Evolutionary conservation across 2,888 invertebrate genomes (phyloP).

Genomic region (Phaedon cochleariae): DNA sequence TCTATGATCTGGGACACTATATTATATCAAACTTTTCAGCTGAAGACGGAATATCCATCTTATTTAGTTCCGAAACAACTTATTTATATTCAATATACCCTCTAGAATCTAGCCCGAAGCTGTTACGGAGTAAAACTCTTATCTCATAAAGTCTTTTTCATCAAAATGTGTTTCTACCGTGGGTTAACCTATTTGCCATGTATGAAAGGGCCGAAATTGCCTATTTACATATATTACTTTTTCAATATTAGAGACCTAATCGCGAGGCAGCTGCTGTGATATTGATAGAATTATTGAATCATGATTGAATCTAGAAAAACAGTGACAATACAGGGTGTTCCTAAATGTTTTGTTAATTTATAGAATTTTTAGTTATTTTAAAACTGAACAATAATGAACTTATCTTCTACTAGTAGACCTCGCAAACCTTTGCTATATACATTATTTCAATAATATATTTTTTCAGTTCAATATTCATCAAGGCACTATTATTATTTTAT

Average conservation of each 20-base stretch:
- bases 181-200: conserved; percentile 17
- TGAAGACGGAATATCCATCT: too few species aligned
- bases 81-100: background rate
- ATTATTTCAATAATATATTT: too few species aligned
- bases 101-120: background rate
- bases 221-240: conserved; percentile 18
- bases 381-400: too few species aligned
- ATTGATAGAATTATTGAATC: background rate
- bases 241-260: conserved; percentile 7
- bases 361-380: too few species aligned
- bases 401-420: too few species aligned
- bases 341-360: too few species aligned
- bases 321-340: too few species aligned
- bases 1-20: too few species aligned
- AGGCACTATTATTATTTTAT: too few species aligned
- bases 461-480: too few species aligned
- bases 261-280: background rate
- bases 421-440: too few species aligned
- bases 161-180: conserved; percentile 12
- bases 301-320: background rate
- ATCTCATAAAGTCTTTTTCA: conserved; percentile 14
- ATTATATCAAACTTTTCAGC: too few species aligned
- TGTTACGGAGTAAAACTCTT: background rate
- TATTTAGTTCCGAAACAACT: background rate
- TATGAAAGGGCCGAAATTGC: conserved; percentile 11